phyloP scores from a whole-genome alignment of 1,140 invertebrate species.

The Xylocopa sonorina region DNA sequence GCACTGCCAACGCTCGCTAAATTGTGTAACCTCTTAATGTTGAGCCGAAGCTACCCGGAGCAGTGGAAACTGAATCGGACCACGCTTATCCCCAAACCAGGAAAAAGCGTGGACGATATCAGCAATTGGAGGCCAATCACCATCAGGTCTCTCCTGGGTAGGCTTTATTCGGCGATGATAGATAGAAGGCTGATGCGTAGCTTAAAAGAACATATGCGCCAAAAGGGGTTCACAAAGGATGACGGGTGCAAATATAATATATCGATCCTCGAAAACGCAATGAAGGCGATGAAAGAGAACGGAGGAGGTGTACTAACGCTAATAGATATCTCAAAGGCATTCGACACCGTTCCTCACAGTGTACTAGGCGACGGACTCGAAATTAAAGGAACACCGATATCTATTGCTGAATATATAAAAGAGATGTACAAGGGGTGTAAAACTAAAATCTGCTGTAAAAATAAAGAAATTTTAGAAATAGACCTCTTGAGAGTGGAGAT shows the following conservation, averaged over 20 bases:
- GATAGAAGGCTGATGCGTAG: background rate
- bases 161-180: background rate
- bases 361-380: slow-evolving; percentile 45
- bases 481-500: slow-evolving; percentile 57
- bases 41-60: background rate
- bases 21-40: background rate
- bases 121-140: slow-evolving; percentile 3
- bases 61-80: background rate
- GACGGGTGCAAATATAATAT: background rate
- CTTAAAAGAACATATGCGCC: background rate
- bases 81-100: background rate
- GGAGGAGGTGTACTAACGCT: background rate
- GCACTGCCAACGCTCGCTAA: background rate
- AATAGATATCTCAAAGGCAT: slow-evolving; percentile 73
- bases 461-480: background rate
- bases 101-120: background rate
- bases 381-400: background rate
- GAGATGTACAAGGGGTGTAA: slow-evolving; percentile 21
- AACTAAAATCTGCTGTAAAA: background rate
- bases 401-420: background rate
- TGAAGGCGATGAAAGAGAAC: background rate
- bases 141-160: background rate
- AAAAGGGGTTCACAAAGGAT: slow-evolving; percentile 11
- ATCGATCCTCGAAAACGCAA: background rate
- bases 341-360: slow-evolving; percentile 69